phyloP scores from a whole-genome alignment of 2,888 invertebrate genomes.

The Sycophila texana region DNA sequence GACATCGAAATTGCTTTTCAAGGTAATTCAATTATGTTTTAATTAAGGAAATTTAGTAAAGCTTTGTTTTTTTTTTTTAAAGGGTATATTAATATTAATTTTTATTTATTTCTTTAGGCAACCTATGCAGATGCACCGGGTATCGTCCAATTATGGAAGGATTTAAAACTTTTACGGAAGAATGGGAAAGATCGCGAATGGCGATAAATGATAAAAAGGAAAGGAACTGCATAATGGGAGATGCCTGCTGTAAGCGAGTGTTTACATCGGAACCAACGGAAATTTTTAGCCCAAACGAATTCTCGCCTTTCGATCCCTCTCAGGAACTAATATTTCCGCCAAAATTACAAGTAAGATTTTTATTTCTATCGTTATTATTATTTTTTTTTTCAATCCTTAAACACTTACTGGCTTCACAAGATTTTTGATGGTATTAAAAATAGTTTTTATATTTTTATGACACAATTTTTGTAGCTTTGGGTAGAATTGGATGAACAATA shows the following conservation, averaged over 20 bases:
- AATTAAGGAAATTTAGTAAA: background rate
- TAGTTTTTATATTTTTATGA: constrained; percentile 67
- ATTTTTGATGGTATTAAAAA: no score
- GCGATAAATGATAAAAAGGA: constrained; percentile 59
- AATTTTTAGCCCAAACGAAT: constrained; percentile 79
- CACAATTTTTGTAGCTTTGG: constrained; percentile 65
- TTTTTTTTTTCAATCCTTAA: no score
- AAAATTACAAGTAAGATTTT: constrained; percentile 81
- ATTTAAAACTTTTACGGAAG: constrained; percentile 87
- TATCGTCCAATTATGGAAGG: constrained; percentile 94
- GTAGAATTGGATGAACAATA: constrained; percentile 78
- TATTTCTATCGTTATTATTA: background rate
- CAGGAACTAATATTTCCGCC: constrained; percentile 95
- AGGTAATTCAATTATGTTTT: constrained; percentile 75
- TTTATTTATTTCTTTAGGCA: constrained; percentile 71
- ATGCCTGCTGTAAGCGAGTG: constrained; percentile 79
- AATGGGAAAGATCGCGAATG: constrained; percentile 78
- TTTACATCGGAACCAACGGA: constrained; percentile 67
- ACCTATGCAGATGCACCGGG: constrained; percentile 92
- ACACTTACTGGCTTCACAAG: no score
- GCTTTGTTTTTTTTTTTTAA: no score
- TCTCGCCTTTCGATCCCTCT: constrained; percentile 84
- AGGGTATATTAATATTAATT: no score
- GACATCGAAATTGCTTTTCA: constrained; percentile 87
- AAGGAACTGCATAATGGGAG: constrained; percentile 79